phyloP scores from a whole-genome alignment of 2,113 vertebrate species.

The Antennarius striatus region DNA sequence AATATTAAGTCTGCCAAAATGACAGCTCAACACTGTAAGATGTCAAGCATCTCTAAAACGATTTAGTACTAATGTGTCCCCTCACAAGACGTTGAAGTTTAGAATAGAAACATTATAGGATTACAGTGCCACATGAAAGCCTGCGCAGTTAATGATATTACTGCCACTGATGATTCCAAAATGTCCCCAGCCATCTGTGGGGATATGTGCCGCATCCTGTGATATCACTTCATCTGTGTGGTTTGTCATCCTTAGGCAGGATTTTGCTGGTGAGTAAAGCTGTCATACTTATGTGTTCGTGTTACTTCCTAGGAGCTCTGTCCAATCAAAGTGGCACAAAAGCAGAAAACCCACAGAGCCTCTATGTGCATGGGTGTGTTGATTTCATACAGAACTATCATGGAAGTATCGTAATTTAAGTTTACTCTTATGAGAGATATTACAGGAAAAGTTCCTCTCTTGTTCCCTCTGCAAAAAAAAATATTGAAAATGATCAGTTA shows the following conservation, averaged over 20 bases:
- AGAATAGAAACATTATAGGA: slow-evolving; percentile 56
- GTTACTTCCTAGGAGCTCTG: too few species aligned
- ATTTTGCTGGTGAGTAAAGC: too few species aligned
- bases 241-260: slow-evolving; percentile 5
- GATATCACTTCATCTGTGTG: slow-evolving; percentile 45
- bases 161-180: slow-evolving; percentile 58
- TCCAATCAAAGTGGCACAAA: too few species aligned
- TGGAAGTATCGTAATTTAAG: too few species aligned
- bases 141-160: slow-evolving; percentile 51
- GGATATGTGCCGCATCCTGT: slow-evolving; percentile 65
- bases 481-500: too few species aligned
- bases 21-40: slow-evolving; percentile 38
- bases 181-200: slow-evolving; percentile 65
- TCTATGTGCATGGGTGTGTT: too few species aligned
- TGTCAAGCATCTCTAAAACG: slow-evolving; percentile 11
- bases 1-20: slow-evolving; percentile 12
- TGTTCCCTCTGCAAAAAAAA: too few species aligned
- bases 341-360: too few species aligned
- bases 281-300: too few species aligned
- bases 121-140: slow-evolving; percentile 53
- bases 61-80: slow-evolving; percentile 40
- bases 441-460: too few species aligned
- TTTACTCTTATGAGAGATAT: too few species aligned
- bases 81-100: slow-evolving; percentile 35
- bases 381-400: too few species aligned